phyloP scores from a whole-genome alignment of 1,140 invertebrate genomes.

The Diploscapter pachys region DNA sequence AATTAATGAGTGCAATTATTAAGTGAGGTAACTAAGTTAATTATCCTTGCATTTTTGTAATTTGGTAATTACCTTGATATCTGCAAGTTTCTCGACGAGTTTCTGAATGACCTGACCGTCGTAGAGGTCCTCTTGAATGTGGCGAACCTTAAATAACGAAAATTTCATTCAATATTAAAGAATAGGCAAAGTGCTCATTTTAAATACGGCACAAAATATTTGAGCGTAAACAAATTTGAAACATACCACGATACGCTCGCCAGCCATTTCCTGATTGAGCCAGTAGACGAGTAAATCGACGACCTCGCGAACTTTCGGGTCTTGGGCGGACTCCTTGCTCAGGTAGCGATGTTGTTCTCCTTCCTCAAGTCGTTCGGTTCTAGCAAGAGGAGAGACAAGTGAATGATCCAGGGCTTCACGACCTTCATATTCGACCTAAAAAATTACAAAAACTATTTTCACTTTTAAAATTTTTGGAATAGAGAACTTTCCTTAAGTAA shows the following conservation, averaged over 20 bases:
- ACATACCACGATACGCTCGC: constrained; percentile 94
- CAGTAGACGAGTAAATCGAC: constrained; percentile 64
- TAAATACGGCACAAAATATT: neutral
- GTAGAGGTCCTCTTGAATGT: constrained; percentile 84
- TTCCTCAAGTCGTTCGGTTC: constrained; percentile 24
- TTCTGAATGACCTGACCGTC: constrained; percentile 98
- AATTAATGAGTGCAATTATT: neutral
- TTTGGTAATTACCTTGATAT: constrained; percentile 39
- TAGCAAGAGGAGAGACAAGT: constrained; percentile 1
- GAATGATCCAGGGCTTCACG: constrained; percentile 29
- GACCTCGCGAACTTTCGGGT: constrained; percentile 80
- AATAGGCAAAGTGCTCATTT: neutral
- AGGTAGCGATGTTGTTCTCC: constrained; percentile 89
- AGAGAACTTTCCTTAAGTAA: constrained; percentile 65
- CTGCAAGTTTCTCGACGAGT: constrained; percentile 71
- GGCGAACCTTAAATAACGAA: neutral
- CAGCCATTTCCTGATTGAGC: constrained; percentile 96
- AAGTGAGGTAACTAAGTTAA: too few species aligned
- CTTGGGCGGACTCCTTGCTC: constrained; percentile 78
- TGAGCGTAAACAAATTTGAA: constrained; percentile 66
- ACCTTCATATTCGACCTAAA: constrained; percentile 31
- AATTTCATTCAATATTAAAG: neutral
- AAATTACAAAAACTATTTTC: constrained; percentile 7
- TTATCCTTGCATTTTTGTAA: neutral
- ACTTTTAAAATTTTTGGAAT: neutral